Base-by-base conservation (phyloP, 2,113 vertebrate species). In the Petrocephalus zakoni region DNA sequence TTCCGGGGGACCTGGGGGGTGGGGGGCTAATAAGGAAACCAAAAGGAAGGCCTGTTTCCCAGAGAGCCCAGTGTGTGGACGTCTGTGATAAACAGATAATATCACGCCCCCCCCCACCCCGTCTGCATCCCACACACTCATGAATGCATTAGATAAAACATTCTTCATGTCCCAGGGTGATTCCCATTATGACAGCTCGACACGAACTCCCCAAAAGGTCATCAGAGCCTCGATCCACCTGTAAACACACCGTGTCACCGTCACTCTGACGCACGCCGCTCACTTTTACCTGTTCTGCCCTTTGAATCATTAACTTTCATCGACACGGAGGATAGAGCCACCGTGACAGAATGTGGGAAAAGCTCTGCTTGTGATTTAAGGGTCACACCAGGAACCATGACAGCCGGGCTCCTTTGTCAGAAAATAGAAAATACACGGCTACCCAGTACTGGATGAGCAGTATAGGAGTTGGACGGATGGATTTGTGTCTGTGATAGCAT, bases 31-130 rank as follows among this genome's bases (percentile, higher is more conserved):
- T n/a, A 82, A n/a, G 42, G 13, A 47, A 42, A 87, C 10, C 64
- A 7, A 51, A 72, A 87, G 25, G 25, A 72, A 87, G 61, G 42
- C 51, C 86, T 72, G 64, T 68, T 87, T 87, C 86, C 86, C 25
- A 68, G 52, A 87, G 42, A 87, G 86, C 86, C 64, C 64, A 72
- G 56, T 72, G n/a, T 19, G 29, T 46, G 21, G 58, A 51, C 61
- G 5, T 51, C 61, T 72, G 25, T 58, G 58, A 87, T 87, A 49
- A 87, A 87, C 42, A 87, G 58, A 64, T 87, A 1, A 51, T 52
- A 85, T 85, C 83, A 2, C 42, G 22, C n/a, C 64, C 86, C 46
- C 10, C 53, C 51, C 5, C 22, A 5, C 61, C 2, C 61, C 0
- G 22, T n/a, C 6, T 19, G 86, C 51, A 86, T 13, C 37, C 46